Percentiles rank a stretch among this genome's conserved stretches.
These are phyloP conservation scores for Corythornis vintsioides DNA, from an alignment of 2,113 vertebrate species.

Conservation along the genomic window DNA sequence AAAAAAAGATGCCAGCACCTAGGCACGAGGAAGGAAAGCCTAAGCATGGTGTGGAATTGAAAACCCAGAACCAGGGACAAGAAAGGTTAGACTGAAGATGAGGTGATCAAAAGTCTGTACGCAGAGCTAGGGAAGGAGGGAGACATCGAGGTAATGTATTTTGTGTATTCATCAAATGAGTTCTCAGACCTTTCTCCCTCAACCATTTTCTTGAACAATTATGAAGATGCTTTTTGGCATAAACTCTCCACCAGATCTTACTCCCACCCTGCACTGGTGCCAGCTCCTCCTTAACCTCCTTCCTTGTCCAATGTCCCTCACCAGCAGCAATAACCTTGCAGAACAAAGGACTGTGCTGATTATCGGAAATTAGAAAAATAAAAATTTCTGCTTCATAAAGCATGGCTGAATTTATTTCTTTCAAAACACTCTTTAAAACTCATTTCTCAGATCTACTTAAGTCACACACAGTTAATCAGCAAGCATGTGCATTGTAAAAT, in stretches of 20 bases:
- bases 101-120: not conserved
- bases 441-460: constrained; percentile 63
- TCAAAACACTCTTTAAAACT: constrained; percentile 56
- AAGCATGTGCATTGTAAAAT: constrained; percentile 56
- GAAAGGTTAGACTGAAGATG: not conserved
- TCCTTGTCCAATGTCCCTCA: not conserved
- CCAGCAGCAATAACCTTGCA: not conserved
- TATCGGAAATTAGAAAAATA: not conserved
- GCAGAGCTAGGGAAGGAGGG: not conserved
- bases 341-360: not conserved
- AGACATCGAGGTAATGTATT: rapidly evolving
- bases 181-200: not conserved
- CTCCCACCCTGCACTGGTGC: not conserved
- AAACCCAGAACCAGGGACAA: not conserved
- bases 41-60: not conserved
- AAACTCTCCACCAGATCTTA: not conserved
- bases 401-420: constrained; percentile 46
- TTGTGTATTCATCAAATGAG: not conserved
- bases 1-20: not conserved
- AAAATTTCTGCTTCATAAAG: constrained; percentile 14
- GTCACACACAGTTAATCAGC: constrained; percentile 71
- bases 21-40: not conserved
- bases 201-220: not conserved
- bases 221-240: not conserved
- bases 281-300: not conserved